phyloP scores from a whole-genome alignment of 2,797 vertebrate species.

The Helarctos malayanus region DNA sequence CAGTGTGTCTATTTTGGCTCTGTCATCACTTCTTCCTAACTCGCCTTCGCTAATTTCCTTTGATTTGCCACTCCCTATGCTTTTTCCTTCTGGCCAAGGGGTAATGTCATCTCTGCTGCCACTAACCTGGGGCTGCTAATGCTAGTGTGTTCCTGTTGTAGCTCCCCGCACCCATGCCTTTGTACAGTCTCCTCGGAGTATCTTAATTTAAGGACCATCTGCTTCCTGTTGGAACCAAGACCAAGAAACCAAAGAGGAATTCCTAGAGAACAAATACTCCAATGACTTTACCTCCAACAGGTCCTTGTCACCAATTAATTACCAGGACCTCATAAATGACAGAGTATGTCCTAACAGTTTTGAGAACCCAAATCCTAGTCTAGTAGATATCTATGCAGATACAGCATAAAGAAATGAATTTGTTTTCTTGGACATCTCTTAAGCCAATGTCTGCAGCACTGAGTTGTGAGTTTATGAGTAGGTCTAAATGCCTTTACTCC shows the following conservation, averaged over 20 bases:
- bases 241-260: not conserved
- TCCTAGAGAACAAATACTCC: not conserved
- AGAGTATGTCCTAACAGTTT: not conserved
- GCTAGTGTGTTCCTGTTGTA: not conserved
- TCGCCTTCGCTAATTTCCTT: not conserved
- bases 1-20: not conserved
- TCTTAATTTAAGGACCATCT: not conserved
- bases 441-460: not conserved
- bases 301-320: not conserved
- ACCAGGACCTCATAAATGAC: not conserved
- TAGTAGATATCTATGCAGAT: not conserved
- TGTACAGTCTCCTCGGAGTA: not conserved
- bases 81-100: not conserved
- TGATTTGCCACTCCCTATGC: not conserved
- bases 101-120: not conserved
- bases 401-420: not conserved
- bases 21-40: not conserved
- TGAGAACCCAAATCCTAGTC: not conserved
- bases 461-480: not conserved
- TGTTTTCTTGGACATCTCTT: not conserved
- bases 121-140: not conserved
- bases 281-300: not conserved
- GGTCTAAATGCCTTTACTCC: not conserved
- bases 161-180: not conserved
- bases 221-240: constrained; percentile 38